Evolutionary conservation across 2,113 vertebrate genomes (phyloP), one percentile per base, ranked within the genome.

Genomic region (Gavialis gangeticus): DNA sequence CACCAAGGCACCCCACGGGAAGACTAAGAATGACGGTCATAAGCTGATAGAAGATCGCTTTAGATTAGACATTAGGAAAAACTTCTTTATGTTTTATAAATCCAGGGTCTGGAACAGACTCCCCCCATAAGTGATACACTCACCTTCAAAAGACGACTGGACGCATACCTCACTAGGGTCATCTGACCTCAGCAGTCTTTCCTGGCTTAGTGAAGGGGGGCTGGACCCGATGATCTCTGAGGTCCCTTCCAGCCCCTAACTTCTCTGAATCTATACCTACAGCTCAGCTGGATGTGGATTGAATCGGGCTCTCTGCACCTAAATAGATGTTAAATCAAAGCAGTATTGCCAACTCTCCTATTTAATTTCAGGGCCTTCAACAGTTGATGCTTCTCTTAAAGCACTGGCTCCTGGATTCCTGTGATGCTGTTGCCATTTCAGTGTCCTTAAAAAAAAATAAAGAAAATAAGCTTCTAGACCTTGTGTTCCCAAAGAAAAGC

Each of bases 321-420:
- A 37, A 28, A 14, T 46, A 46, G 46, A 46, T 46, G 46, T 46
- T 46, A 46, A 91, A 59, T 58, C 67, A 73, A 91, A 46, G 30
- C 75, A 79, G 30, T 69, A 34, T 57, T 81, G 60, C 77, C 93
- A 90, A 83, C 85, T 89, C 84, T 12, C 15, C 54, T 91, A 89
- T 89, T 30, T 92, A 87, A 79, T 85, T 75, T 75, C 73, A 59
- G 91, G 57, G 34, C 89, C 90, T 92, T 80, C 80, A 93, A 60
- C 28, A 89, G 9, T 18, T 64, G 75, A 67, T 58, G 84, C 90
- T 91, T 69, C 91, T 85, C 85, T 94, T 55, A 94, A 87, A 95
- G 86, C 55, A n/a, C 82, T 79, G 94, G 91, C 73, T 93, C 81
- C 90, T 84, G 67, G 77, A 89, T 63, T 77, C 88, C 73, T 60